Conservation (phyloP, 2,113 vertebrate species). For the Perca fluviatilis region DNA sequence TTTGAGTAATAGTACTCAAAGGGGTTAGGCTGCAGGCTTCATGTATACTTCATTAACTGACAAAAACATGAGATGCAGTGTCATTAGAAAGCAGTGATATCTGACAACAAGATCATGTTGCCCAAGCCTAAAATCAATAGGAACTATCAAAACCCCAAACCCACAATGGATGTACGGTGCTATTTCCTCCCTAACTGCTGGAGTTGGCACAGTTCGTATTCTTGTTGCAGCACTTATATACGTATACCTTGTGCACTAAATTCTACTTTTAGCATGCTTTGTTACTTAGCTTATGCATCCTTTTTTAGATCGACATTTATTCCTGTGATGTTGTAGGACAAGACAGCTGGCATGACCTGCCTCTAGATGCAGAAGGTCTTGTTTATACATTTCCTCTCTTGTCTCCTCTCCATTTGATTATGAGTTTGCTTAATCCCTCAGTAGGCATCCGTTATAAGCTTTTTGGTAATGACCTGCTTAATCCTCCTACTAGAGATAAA, state of each 20-base stretch:
- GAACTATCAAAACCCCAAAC: too few species aligned
- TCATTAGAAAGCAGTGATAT: neutral
- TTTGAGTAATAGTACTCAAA: neutral
- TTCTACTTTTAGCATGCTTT: neutral
- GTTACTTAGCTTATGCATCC: neutral
- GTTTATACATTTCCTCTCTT: conserved; percentile 46
- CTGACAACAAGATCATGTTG: neutral
- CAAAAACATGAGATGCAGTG: neutral
- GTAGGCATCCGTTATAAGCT: conserved; percentile 73
- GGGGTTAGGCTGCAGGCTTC: neutral
- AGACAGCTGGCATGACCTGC: conserved; percentile 10
- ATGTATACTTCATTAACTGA: neutral
- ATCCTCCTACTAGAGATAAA: conserved; percentile 76
- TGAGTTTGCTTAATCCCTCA: conserved; percentile 75
- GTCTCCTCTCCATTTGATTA: conserved; percentile 69
- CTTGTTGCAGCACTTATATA: neutral
- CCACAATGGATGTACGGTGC: neutral
- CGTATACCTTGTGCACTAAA: neutral
- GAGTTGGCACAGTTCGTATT: neutral
- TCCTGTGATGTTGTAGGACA: neutral
- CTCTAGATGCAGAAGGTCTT: conserved; percentile 28
- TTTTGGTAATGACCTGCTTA: conserved; percentile 82
- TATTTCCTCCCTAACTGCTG: too few species aligned
- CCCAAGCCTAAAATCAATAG: neutral
- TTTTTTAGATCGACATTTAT: conserved; percentile 1